Evolutionary conservation across 2,113 vertebrate genomes (phyloP), one percentile per base, ranked within the genome.

Genomic region (Nycticryphes semicollaris): DNA sequence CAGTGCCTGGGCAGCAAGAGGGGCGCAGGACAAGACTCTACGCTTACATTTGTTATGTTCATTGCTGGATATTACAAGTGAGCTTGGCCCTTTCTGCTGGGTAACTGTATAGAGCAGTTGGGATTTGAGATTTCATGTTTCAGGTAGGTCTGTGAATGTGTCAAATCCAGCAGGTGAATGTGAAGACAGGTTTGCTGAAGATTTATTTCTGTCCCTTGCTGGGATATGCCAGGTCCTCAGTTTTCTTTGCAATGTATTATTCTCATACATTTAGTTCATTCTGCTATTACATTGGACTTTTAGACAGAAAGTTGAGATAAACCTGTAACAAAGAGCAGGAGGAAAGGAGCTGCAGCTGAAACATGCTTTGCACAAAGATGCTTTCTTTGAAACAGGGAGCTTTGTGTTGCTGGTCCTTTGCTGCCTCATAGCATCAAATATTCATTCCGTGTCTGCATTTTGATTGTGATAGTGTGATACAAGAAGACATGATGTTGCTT

Each of bases 401-500:
- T 69, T 76, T 50, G 59, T 76, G 72, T 33, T 79, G 59, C 93
- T 54, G 85, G 75, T 77, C 60, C n/a, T 88, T 72, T 83, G 75
- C 80, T 91, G 90, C 76, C 86, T 95, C 75, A 18, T 27, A n/a
- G 73, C 89, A 95, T 95, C 95, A 89, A 92, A 96, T 92, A 94
- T 93, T 93, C 91, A 91, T 81, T 51, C 86, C 28, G 0, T 59
- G 83, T 79, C 89, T 86, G 86, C 81, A 28, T 80, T 89, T 73
- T 76, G 89, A 76, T 41, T 37, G 79, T 77, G 91, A 45, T 54
- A 51, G 72, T 68, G 60, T 81, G 87, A 84, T 70, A 24, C 51
- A 72, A 91, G 72, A 62, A 68, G 93, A 84, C 37, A n/a, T 27
- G 80, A 7, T 19, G 75, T 59, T 88, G 83, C 69, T 93, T 43